Percentiles rank a stretch among this genome's conserved stretches.
Evolutionary conservation across 1,140 invertebrate genomes (phyloP).

Genomic region (Drosophila malerkotliana): DNA sequence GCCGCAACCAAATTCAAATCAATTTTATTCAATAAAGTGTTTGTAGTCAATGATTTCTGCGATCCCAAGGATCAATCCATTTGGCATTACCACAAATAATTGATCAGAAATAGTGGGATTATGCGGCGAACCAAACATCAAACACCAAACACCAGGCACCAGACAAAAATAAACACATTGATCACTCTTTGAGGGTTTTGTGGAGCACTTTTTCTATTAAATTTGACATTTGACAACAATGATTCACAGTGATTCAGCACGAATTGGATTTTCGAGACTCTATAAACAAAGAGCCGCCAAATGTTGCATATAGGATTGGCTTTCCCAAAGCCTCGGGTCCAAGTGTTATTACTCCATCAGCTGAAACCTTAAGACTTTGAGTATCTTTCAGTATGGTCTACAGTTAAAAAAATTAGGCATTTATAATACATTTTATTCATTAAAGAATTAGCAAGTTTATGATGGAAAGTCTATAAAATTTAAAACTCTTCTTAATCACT

Average conservation of each 20-base stretch:
- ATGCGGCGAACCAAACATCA: not conserved
- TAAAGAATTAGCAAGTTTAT: too few relatives aligned
- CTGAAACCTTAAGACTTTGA: conserved; percentile 47
- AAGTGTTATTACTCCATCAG: conserved; percentile 59
- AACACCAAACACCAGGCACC: not conserved
- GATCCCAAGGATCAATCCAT: not conserved
- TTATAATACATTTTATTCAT: not conserved
- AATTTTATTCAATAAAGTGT: conserved; percentile 11
- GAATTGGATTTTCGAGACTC: conserved; percentile 7
- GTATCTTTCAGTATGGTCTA: conserved; percentile 29
- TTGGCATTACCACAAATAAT: conserved; percentile 25
- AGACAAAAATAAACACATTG: conserved; percentile 14
- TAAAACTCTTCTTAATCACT: not conserved
- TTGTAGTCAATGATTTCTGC: not conserved
- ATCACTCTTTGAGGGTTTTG: conserved; percentile 20
- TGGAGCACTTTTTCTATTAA: conserved; percentile 34
- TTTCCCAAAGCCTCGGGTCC: conserved; percentile 35
- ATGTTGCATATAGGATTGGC: conserved; percentile 66
- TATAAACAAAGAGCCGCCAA: conserved; percentile 33
- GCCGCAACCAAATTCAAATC: not conserved
- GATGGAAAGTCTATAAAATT: too few relatives aligned
- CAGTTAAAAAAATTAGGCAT: conserved; percentile 1
- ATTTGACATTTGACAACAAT: conserved; percentile 56
- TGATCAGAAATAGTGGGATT: conserved; percentile 18
- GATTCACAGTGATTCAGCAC: conserved; percentile 59